A percentile compares a stretch with the other conserved stretches of the same genome.
These are phyloP conservation scores for Mus spretus DNA, from an alignment of 2,797 vertebrate genomes.

Conservation along the genomic window DNA sequence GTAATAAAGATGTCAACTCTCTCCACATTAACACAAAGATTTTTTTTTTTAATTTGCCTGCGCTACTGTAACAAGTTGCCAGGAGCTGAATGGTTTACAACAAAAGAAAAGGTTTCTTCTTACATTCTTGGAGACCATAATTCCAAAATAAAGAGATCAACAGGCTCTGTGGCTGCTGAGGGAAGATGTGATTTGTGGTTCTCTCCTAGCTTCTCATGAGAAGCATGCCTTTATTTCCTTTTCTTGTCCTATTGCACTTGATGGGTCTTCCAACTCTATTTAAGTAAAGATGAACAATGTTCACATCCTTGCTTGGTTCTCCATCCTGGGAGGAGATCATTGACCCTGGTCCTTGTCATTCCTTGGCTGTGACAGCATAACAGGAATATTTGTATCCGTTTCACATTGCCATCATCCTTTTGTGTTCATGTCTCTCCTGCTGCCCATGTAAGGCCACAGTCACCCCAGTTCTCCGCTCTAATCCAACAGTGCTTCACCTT, in stretches of 20 bases:
- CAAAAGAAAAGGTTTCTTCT: background rate
- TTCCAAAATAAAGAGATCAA: background rate
- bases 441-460: background rate
- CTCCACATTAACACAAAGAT: background rate
- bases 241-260: constrained; percentile 21
- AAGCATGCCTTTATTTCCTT: background rate
- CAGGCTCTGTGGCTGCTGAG: background rate
- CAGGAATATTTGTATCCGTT: background rate
- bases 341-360: background rate
- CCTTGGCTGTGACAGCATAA: background rate
- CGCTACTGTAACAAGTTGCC: background rate
- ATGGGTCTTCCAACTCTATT: background rate
- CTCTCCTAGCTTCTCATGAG: background rate
- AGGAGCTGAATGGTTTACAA: background rate
- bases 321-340: background rate
- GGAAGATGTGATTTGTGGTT: background rate
- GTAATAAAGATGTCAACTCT: constrained; percentile 20
- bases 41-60: background rate
- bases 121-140: background rate
- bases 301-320: background rate
- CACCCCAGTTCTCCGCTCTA: background rate
- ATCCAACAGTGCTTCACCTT: background rate
- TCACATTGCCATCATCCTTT: background rate
- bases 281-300: background rate
- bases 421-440: background rate